Conservation (phyloP, 1,140 invertebrate genomes). For the Colletes gigas region DNA sequence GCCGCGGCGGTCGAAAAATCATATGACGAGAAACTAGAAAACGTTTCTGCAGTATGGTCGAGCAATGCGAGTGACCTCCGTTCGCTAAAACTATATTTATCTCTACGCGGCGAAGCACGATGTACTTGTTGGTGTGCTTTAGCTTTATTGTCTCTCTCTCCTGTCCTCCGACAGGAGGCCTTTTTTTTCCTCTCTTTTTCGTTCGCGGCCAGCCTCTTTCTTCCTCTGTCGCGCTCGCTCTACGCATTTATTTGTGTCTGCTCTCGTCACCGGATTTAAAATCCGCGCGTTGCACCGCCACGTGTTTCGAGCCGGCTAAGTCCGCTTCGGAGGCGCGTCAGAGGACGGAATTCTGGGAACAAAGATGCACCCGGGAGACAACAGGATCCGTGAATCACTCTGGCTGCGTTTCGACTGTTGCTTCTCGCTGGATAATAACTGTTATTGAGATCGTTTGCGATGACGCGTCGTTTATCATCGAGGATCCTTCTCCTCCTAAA, state of each 20-base stretch:
- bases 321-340: neutral
- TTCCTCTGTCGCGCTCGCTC: constrained; percentile 41
- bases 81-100: constrained; percentile 78
- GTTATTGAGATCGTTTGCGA: neutral
- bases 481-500: too few species aligned
- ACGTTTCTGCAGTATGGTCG: constrained; percentile 65
- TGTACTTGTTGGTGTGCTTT: constrained; percentile 70
- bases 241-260: constrained; percentile 70
- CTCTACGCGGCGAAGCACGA: constrained; percentile 68
- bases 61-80: constrained; percentile 77
- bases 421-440: neutral
- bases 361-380: neutral
- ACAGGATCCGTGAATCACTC: neutral
- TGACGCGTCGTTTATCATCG: neutral
- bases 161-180: constrained; percentile 53
- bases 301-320: constrained; percentile 13
- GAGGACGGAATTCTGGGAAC: neutral
- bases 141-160: constrained; percentile 71
- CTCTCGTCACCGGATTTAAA: constrained; percentile 65
- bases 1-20: neutral
- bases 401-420: neutral
- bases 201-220: constrained; percentile 40
- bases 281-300: constrained; percentile 52
- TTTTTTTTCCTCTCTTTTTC: constrained; percentile 65
- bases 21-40: constrained; percentile 49